phyloP scores from a whole-genome alignment of 2,113 vertebrate genomes.

The Setophaga petechia region DNA sequence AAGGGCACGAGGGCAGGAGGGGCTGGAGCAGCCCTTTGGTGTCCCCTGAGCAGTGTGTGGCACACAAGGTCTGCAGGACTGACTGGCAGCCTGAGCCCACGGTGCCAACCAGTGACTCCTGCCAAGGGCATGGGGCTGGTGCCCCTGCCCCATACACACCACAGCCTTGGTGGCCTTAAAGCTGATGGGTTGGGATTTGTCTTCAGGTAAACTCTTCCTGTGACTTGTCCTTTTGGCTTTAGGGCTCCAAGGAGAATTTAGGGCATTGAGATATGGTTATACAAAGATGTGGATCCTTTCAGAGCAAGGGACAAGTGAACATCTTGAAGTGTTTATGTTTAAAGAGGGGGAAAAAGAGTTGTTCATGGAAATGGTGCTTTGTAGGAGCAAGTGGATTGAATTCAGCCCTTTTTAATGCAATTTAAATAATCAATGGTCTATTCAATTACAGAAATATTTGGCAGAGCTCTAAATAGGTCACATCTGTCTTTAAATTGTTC shows the following conservation, averaged over 20 bases:
- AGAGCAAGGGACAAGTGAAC: background rate
- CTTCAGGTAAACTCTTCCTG: background rate
- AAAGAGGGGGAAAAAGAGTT: background rate
- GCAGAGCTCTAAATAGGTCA: slow-evolving; percentile 41
- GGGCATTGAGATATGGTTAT: background rate
- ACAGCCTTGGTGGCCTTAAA: background rate
- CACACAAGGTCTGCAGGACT: background rate
- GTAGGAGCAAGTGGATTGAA: background rate
- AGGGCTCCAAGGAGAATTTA: background rate
- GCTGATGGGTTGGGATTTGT: background rate
- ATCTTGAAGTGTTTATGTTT: slow-evolving; percentile 21
- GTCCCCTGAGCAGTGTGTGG: fast-evolving
- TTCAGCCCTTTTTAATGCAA: background rate
- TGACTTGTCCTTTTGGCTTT: background rate
- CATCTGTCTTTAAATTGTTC: slow-evolving; percentile 37
- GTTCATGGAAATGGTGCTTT: background rate
- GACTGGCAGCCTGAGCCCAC: background rate
- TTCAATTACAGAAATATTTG: slow-evolving; percentile 41
- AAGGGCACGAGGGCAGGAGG: background rate
- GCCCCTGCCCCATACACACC: background rate
- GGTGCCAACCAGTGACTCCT: background rate
- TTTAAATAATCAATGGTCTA: slow-evolving; percentile 29
- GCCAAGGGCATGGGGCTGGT: background rate
- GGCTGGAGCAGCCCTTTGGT: background rate
- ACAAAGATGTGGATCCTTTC: background rate